Evolutionary conservation across 2,797 vertebrate genomes (phyloP).

Genomic region (Leptodactylus fallax): DNA sequence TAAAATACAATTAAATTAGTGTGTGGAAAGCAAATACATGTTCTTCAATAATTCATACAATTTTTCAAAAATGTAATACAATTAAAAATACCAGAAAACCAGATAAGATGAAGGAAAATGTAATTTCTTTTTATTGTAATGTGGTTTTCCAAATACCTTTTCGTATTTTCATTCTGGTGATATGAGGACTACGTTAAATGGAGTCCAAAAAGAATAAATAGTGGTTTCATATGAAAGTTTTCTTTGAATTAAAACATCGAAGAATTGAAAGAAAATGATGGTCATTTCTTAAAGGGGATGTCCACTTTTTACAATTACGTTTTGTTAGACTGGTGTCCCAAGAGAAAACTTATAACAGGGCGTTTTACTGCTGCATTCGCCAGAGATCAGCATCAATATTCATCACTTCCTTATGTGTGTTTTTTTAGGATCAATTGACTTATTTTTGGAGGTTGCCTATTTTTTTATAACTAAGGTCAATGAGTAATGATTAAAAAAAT

Average conservation of each 20-base stretch:
- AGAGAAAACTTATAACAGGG: too few species aligned
- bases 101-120: neutral
- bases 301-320: neutral
- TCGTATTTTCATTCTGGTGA: neutral
- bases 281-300: neutral
- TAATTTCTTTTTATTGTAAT: neutral
- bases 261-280: neutral
- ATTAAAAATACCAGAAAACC: neutral
- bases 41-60: constrained; percentile 3
- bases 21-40: constrained; percentile 1
- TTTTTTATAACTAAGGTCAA: too few species aligned
- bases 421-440: too few species aligned
- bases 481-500: too few species aligned
- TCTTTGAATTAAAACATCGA: neutral
- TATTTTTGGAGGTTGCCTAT: too few species aligned
- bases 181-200: neutral
- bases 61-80: constrained; percentile 20
- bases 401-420: too few species aligned
- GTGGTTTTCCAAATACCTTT: constrained; percentile 5
- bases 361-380: too few species aligned
- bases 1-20: constrained; percentile 15
- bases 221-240: neutral
- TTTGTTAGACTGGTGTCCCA: neutral
- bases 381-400: too few species aligned
- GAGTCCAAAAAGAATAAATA: neutral